phyloP scores from a whole-genome alignment of 2,113 vertebrate species.

The Brachyhypopomus occidentalis region DNA sequence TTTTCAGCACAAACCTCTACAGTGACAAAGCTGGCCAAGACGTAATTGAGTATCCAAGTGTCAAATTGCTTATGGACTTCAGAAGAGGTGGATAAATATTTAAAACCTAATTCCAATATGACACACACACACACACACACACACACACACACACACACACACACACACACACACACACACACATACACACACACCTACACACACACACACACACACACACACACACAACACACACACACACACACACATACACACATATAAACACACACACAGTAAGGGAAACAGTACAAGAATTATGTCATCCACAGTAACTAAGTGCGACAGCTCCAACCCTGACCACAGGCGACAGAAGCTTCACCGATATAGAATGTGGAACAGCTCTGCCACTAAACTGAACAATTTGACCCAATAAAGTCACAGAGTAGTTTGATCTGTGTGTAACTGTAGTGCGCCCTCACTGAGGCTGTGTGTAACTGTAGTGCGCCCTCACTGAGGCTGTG shows the following conservation, averaged over 20 bases:
- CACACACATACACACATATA: neutral
- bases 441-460: neutral
- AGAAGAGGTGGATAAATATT: too few species aligned
- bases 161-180: neutral
- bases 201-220: neutral
- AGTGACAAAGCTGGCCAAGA: too few species aligned
- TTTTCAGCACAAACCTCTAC: too few species aligned
- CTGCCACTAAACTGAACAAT: neutral
- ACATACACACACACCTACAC: too few species aligned
- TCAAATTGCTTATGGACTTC: too few species aligned
- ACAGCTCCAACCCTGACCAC: slow-evolving; percentile 47
- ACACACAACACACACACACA: neutral
- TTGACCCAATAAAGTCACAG: neutral
- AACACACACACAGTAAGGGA: slow-evolving; percentile 1
- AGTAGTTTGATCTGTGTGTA: neutral
- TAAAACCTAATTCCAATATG: too few species aligned
- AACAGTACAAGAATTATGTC: slow-evolving; percentile 29
- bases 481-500: neutral
- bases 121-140: neutral
- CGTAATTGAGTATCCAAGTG: too few species aligned
- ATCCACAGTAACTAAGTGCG: slow-evolving; percentile 32
- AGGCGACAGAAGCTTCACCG: neutral
- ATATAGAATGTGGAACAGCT: neutral
- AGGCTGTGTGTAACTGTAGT: neutral
- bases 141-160: slow-evolving; percentile 30